Base-by-base conservation (phyloP, 2,113 vertebrate species). In the Pandion haliaetus region DNA sequence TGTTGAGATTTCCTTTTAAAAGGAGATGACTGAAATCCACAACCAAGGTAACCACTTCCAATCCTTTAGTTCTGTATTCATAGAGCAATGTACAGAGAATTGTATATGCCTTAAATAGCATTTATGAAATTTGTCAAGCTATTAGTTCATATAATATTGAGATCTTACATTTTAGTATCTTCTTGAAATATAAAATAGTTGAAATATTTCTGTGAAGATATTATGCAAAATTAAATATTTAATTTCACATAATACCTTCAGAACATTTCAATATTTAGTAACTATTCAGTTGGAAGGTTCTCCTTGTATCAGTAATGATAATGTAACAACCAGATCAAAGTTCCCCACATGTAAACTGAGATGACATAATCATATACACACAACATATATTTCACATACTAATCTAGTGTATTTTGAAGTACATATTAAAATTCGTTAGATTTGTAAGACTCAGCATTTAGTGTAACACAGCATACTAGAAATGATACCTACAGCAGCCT, bases 261-360 rank as follows among this genome's bases (percentile, higher is more conserved):
- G 70, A 94, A 95, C 77, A 77, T 78, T 95, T 93, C 63, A 94
- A 91, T 95, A 95, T 87, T 97, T 93, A 95, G 63, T 96, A 91
- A 93, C 67, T 77, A 55, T 77, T 87, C 59, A 58, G 80, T 29
- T 93, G 74, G 69, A 88, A 93, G n/a, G 29, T 62, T 84, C 66
- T 83, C 61, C 47, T 81, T 80, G 19, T 84, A 78, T 55, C 59
- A 82, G 62, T 59, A 93, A 88, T 29, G 70, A 69, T 57, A 81
- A 65, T n/a, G 11, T 61, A 93, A 77, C 67, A 81, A 89, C 34
- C 83, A 70, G 54, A 93, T 77, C 62, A 88, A 96, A 90, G 69
- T 71, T 52, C 38, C 23, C 12, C 61, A 84, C 32, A 65, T 5
- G 14, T 67, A 88, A 96, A 82, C 47, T 62, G 65, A 82, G 73